Evolutionary conservation across 2,888 invertebrate species (phyloP), one percentile per base, ranked within the genome.

Genomic region (Zygogramma bicolorata): DNA sequence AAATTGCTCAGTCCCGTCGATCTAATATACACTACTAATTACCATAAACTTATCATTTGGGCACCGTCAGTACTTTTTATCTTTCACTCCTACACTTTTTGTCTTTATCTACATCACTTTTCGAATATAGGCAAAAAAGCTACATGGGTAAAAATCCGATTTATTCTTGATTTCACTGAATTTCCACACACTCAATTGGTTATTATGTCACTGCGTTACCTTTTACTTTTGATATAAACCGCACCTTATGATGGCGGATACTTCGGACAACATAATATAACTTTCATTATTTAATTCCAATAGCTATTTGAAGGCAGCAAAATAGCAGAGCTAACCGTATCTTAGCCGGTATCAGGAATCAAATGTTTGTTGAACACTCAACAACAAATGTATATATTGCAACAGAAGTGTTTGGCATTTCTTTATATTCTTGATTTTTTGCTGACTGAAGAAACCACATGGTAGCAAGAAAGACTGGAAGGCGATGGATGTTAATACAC

Each of bases 161-260:
- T 34, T 34, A 34, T 34, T 34, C 34, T 34, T 4, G 34, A 34
- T 34, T 34, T 34, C 34, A 34, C 34, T 34, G 5, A 34, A 6
- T 57, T 57, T 25, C 5, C 20, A 57, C 57, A 22, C 57, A 57
- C 22, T 57, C 22, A 57, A 20, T 57, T 22, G 57, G 57, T 57
- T 57, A 57, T 57, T 57, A 57, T 57, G 57, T 20, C 57, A 57
- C 57, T 57, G 5, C 22, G 5, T 3, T 34, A 8, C 34, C 34
- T 34, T 34, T 8, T 34, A 34, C n/a, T 34, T 34, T 34, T 34
- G 10, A 57, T 57, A 57, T 57, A 13, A 57, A 57, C 57, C 22
- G 10, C 22, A 57, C 57, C 57, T 57, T 57, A 57, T 57, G 57
- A 57, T 57, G 57, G 57, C 57, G 57, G 57, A 57, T 57, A 20